Base-by-base conservation (phyloP, 1,140 invertebrate species). In the Pogonomyrmex californicus region DNA sequence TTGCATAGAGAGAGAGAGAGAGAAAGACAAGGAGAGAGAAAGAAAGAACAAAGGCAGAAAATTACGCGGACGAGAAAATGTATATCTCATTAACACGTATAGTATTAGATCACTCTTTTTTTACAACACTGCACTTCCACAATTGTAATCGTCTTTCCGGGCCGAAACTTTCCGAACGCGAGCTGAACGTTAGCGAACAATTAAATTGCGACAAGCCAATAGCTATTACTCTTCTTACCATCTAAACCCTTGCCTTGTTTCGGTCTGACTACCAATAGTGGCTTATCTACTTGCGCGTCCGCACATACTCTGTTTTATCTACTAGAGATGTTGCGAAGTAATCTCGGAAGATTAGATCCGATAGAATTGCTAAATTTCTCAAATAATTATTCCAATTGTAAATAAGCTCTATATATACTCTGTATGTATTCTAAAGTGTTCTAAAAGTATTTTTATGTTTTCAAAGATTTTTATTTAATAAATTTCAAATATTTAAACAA, bases 161-260 rank as follows among this genome's bases (percentile, higher is more conserved):
- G 38, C 54, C 1, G 33, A n/a, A 75, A 82, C 54, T 83, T 71
- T 36, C 14, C 12, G 58, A 33, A n/a, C 9, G 23, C 23, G 6
- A 73, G 41, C 56, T 62, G 17, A 75, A 36, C 36, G 33, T 81
- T 81, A 81, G 47, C 66, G 41, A n/a, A 60, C 30, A 73, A 73
- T 73, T 83, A 83, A 83, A 83, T 83, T 73, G 54, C 54, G 33
- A 60, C 30, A 41, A 36, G 41, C 41, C 79, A 73, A 83, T 83
- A 54, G 17, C 17, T 73, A 51, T 41, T 73, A 60, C 54, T 73
- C 68, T 73, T 73, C 54, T 47, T 49, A 60, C 41, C 17, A 17
- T 47, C 17, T 30, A 23, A 75, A 83, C 36, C 30, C 17, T 38
- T 44, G 36, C 17, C n/a, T 58, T 17, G 54, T 83, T 58, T 36